Evolutionary conservation across 2,888 invertebrate species (phyloP), one percentile per base, ranked within the genome.

Genomic region (Aporophyla lueneburgensis): DNA sequence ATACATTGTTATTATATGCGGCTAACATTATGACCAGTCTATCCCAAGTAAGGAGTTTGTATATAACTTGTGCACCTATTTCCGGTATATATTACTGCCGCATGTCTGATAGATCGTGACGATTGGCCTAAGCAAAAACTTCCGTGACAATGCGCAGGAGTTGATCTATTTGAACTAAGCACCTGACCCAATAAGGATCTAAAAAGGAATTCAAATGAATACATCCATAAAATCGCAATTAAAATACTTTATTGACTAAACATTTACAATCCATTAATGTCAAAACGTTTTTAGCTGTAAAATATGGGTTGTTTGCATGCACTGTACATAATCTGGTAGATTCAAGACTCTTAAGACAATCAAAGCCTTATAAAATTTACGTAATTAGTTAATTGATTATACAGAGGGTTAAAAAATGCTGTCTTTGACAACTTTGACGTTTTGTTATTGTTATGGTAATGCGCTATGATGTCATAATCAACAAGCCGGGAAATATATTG

Each of bases 21-120:
- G 43, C 69, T 72, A 54, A 73, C 56, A 61, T 63, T 73, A 71
- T 66, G 67, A 70, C 71, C 68, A 66, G 76, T 82, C 24, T 65
- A 78, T 61, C 46, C 83, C 75, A 43, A 63, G 63, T 74, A 78
- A 74, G 87, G 81, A 74, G 77, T 62, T 81, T 59, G 21, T 56
- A 59, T 71, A 70, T 67, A 71, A 71, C 59, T 49, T 54, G 53
- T 65, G 53, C 27, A 62, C 61, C 62, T 58, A 67, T 56, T 76
- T 78, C 83, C 86, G 83, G 83, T 78, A 56, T 21, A 65, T 58
- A 46, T 40, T 49, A 80, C 72, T 85, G 74, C 85, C 85, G 85
- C 85, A 86, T 84, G 49, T 80, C 74, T 73, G 12, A 6, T 65
- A 69, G n/a, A 70, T 76, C 85, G 82, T 82, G 83, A 82, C 63